These are phyloP conservation scores for Eristalis arbustorum DNA, from an alignment of 2,888 invertebrate genomes.

Conservation along the genomic window DNA sequence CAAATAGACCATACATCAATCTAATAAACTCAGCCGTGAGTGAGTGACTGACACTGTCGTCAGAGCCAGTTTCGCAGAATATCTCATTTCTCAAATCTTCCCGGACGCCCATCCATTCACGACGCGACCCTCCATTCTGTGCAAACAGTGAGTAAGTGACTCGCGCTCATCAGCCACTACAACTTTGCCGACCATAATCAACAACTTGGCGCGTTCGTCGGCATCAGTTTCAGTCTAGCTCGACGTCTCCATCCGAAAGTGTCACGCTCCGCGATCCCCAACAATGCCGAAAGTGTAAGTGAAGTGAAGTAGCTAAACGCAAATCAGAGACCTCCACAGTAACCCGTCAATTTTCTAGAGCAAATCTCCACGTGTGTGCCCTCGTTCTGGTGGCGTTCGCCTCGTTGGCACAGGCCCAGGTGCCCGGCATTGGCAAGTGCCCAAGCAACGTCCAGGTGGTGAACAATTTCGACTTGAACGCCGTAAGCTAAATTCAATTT, in stretches of 20 bases:
- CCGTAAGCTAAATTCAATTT: slow-evolving; percentile 52
- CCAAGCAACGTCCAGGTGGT: slow-evolving; percentile 82
- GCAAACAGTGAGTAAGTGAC: slow-evolving; percentile 5
- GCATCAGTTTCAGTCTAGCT: slow-evolving; percentile 7
- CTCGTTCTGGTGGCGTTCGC: slow-evolving; percentile 3
- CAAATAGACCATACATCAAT: neutral
- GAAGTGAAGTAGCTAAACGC: neutral
- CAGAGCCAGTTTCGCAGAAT: neutral
- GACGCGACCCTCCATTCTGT: neutral
- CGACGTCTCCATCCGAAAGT: neutral
- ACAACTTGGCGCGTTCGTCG: neutral
- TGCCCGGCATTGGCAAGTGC: slow-evolving; percentile 83
- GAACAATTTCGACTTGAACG: slow-evolving; percentile 81
- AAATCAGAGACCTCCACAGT: neutral
- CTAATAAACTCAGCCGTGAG: neutral
- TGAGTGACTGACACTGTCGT: neutral
- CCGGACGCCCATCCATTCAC: neutral
- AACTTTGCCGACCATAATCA: neutral
- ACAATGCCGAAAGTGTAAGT: slow-evolving; percentile 37
- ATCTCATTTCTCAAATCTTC: neutral
- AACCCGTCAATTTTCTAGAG: slow-evolving; percentile 1
- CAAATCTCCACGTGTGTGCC: neutral
- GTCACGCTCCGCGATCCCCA: neutral
- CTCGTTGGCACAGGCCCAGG: slow-evolving; percentile 79
- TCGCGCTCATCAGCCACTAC: neutral